Percentiles rank a stretch among this genome's conserved stretches.
These are phyloP conservation scores for Deroplatys truncata DNA, from an alignment of 2,888 invertebrate species.

Conservation along the genomic window DNA sequence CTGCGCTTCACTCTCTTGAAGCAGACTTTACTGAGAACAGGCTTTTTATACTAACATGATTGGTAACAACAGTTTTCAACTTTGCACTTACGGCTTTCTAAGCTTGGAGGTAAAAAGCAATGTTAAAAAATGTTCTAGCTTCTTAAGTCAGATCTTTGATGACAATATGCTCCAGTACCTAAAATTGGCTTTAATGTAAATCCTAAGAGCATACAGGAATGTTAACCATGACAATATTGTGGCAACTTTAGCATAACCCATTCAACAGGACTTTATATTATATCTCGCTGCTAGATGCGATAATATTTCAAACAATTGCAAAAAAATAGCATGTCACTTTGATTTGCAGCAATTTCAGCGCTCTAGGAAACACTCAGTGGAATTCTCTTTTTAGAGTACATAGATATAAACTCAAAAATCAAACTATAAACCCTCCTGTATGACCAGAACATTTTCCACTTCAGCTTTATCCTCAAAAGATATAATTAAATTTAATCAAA, in stretches of 20 bases:
- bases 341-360: no score
- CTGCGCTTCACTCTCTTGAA: not conserved
- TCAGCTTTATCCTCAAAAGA: no score
- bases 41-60: not conserved
- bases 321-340: not conserved
- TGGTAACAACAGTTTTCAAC: not conserved
- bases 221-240: not conserved
- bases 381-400: no score
- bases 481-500: no score
- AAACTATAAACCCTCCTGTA: no score
- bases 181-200: not conserved
- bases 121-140: not conserved
- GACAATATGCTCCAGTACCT: not conserved
- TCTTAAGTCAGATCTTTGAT: not conserved
- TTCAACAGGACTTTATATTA: not conserved
- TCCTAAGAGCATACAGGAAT: not conserved
- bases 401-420: no score
- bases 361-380: no score
- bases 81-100: not conserved
- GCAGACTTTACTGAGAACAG: not conserved
- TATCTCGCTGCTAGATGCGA: not conserved
- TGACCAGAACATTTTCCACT: no score
- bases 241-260: not conserved
- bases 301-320: not conserved
- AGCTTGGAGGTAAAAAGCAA: not conserved